phyloP scores from a whole-genome alignment of 2,113 vertebrate genomes.

The Ochotona curzoniae region DNA sequence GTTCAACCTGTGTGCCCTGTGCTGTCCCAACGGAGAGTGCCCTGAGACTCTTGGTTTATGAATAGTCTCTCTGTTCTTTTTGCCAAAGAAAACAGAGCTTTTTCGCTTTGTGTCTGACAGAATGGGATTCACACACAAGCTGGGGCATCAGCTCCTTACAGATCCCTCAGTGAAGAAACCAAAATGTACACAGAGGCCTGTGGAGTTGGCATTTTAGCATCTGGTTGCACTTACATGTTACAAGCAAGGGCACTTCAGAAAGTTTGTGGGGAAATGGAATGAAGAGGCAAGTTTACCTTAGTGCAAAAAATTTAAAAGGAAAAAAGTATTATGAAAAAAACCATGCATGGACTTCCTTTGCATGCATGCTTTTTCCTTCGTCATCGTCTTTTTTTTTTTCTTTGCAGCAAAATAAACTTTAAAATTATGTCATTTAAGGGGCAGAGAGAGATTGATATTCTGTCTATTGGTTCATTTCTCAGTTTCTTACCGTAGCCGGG shows the following conservation, averaged over 20 bases:
- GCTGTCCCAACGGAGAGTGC: constrained; percentile 18
- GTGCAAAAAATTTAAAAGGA: too few relatives aligned
- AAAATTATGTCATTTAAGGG: too few relatives aligned
- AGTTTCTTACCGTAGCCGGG: too few relatives aligned
- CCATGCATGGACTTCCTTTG: too few relatives aligned
- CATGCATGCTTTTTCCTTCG: too few relatives aligned
- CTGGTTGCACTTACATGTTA: neutral
- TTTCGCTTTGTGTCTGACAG: neutral
- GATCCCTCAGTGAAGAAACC: neutral
- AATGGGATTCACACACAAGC: neutral
- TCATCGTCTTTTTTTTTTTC: too few relatives aligned
- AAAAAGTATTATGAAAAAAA: too few relatives aligned
- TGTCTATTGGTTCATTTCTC: too few relatives aligned
- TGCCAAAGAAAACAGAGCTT: neutral
- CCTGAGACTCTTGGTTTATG: neutral
- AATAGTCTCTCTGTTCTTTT: neutral
- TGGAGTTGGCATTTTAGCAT: neutral
- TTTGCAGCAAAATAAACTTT: too few relatives aligned
- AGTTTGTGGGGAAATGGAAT: too few relatives aligned
- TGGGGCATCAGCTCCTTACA: neutral
- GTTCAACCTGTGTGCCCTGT: neutral
- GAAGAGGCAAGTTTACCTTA: too few relatives aligned
- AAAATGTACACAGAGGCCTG: neutral
- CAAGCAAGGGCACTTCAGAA: neutral
- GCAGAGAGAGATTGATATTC: too few relatives aligned